Evolutionary conservation across 1,140 invertebrate genomes (phyloP), one percentile per base, ranked within the genome.

Genomic region (Drosophila littoralis): DNA sequence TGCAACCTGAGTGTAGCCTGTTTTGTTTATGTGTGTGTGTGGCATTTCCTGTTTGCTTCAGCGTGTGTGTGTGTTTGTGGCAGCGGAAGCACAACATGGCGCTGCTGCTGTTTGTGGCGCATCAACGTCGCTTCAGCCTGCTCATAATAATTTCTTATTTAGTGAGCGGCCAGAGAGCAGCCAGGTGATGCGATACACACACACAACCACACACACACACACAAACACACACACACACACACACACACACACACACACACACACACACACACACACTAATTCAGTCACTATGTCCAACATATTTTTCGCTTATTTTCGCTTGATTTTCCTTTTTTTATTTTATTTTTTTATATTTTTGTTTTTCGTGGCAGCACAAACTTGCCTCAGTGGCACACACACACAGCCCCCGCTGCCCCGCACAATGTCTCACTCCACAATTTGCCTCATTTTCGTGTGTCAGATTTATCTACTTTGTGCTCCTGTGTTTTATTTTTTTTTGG

Each of bases 141-240:
- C 67, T 89, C 75, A 88, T 83, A 88, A 88, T 88, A 88, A 88
- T 89, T 88, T 88, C 84, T 88, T 89, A 83, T 88, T 89, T 84
- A 83, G 77, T 58, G 35, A 78, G 38, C 59, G 61, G 68, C 50
- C 80, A 76, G 32, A 38, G 45, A 60, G 60, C 52, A 59, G 13
- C 58, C 60, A 81, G 82, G 78, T 88, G 61, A 86, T 61, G 42
- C 68, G 66, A 55, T 55, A 66, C 76, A 59, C 51, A 46, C 22
- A 38, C 32, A 36, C 17, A 38, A 32, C 22, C 46, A 61, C 42
- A 50, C n/a, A 13, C n/a, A 32, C 55, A 12, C n/a, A n/a, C n/a
- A n/a, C n/a, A n/a, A n/a, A 8, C 12, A 45, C 15, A 17, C 55
- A 33, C 7, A 28, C 33, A 36, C 38, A 46, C 10, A 57, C 17